Conservation (phyloP, 2,113 vertebrate genomes). For the Tenebrosternarchus preto region DNA sequence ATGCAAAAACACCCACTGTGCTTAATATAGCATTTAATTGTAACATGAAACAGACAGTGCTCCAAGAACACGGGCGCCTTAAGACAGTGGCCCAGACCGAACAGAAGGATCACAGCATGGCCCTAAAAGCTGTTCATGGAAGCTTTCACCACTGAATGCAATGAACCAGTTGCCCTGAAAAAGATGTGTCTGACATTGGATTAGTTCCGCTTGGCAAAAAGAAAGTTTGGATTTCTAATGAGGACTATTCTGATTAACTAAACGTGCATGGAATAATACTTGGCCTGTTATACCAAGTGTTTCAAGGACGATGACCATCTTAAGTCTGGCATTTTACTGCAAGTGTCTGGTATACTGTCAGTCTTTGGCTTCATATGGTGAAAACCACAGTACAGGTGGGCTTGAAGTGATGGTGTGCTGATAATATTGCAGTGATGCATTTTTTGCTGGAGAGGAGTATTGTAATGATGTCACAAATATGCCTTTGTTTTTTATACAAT, state of each 20-base stretch:
- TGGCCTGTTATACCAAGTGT: slow-evolving; percentile 2
- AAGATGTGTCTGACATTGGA: slow-evolving; percentile 14
- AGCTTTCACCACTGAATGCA: slow-evolving; percentile 39
- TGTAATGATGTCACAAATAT: slow-evolving; percentile 42
- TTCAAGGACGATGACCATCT: slow-evolving; percentile 8
- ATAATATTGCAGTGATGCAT: background rate
- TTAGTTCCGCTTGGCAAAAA: slow-evolving; percentile 24
- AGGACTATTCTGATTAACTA: slow-evolving; percentile 19
- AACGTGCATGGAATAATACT: slow-evolving; percentile 29
- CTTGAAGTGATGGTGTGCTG: slow-evolving; percentile 12
- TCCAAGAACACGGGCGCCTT: slow-evolving; percentile 37
- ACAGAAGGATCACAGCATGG: slow-evolving; percentile 26
- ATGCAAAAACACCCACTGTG: slow-evolving; percentile 26
- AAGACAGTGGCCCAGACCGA: slow-evolving; percentile 25
- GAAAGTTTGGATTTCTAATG: slow-evolving; percentile 14
- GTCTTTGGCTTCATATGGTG: slow-evolving; percentile 3
- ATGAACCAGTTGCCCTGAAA: slow-evolving; percentile 34
- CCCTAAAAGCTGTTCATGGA: slow-evolving; percentile 22
- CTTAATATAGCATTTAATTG: slow-evolving; percentile 35
- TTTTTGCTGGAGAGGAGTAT: slow-evolving; percentile 3
- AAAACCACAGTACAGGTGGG: slow-evolving; percentile 21
- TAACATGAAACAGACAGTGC: slow-evolving; percentile 32
- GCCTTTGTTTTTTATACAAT: slow-evolving; percentile 38
- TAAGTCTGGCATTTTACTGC: slow-evolving; percentile 10
- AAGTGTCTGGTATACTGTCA: slow-evolving; percentile 15